Evolutionary conservation across 2,113 vertebrate genomes (phyloP).

Genomic region (Erinaceus europaeus): DNA sequence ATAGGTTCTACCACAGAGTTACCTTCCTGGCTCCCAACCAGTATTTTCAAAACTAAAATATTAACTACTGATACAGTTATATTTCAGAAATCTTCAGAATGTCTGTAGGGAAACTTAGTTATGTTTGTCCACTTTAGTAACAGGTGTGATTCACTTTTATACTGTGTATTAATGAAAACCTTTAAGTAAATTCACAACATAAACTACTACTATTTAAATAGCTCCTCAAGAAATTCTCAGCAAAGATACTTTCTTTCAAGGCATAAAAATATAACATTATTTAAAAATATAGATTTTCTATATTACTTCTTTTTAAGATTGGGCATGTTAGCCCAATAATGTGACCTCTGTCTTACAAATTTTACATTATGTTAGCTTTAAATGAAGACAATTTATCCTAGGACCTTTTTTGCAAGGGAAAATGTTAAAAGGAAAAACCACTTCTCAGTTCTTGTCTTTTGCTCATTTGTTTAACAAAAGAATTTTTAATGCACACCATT

Average conservation of each 20-base stretch:
- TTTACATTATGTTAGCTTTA: conserved; percentile 9
- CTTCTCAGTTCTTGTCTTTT: background rate
- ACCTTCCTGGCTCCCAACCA: too few relatives aligned
- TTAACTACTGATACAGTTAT: background rate
- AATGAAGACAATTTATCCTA: conserved; percentile 7
- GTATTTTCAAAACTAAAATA: conserved; percentile 44
- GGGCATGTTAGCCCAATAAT: background rate
- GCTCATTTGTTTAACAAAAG: background rate
- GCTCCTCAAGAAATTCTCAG: background rate
- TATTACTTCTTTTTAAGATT: conserved; percentile 16
- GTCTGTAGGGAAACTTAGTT: background rate
- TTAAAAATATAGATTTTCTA: background rate
- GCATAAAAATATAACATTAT: background rate
- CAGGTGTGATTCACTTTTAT: background rate
- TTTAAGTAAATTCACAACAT: conserved; percentile 25
- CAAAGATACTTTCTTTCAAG: background rate
- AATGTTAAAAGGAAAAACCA: conserved; percentile 28
- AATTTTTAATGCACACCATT: background rate
- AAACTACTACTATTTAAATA: background rate
- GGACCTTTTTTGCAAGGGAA: background rate
- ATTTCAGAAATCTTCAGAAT: background rate
- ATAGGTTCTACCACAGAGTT: too few relatives aligned
- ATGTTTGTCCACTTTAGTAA: conserved; percentile 6
- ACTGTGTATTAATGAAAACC: conserved; percentile 3
- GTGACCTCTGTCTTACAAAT: background rate